These are phyloP conservation scores for Phocoena phocoena DNA, from an alignment of 2,113 vertebrate species.

Conservation along the genomic window DNA sequence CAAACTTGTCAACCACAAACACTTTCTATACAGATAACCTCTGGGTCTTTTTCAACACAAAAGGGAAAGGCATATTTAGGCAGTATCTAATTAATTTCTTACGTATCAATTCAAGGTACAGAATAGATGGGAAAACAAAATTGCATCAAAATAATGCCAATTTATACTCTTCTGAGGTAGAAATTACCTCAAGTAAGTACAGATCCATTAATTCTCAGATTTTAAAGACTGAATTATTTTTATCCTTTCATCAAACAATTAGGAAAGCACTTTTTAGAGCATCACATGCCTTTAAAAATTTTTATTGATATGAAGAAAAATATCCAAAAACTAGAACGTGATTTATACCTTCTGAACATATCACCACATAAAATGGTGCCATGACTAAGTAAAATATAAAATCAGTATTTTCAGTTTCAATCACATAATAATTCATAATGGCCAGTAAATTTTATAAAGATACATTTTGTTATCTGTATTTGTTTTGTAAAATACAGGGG, in stretches of 20 bases:
- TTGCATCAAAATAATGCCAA: neutral
- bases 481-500: neutral
- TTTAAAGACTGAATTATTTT: slow-evolving; percentile 19
- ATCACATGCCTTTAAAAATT: neutral
- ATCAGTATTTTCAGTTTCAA: neutral
- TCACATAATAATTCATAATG: slow-evolving; percentile 18
- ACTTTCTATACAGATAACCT: neutral
- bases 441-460: slow-evolving; percentile 11
- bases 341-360: neutral
- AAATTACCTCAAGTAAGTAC: neutral
- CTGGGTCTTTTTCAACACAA: neutral
- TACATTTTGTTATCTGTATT: neutral
- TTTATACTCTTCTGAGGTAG: neutral
- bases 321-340: neutral
- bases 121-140: neutral
- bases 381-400: neutral
- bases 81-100: neutral
- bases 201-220: slow-evolving; percentile 25
- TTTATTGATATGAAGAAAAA: neutral
- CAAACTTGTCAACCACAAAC: neutral
- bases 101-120: neutral
- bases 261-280: slow-evolving; percentile 20
- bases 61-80: neutral
- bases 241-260: neutral
- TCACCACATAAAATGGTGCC: neutral